Evolutionary conservation across 1,140 invertebrate genomes (phyloP).

Genomic region (Lepidotrigona ventralis): DNA sequence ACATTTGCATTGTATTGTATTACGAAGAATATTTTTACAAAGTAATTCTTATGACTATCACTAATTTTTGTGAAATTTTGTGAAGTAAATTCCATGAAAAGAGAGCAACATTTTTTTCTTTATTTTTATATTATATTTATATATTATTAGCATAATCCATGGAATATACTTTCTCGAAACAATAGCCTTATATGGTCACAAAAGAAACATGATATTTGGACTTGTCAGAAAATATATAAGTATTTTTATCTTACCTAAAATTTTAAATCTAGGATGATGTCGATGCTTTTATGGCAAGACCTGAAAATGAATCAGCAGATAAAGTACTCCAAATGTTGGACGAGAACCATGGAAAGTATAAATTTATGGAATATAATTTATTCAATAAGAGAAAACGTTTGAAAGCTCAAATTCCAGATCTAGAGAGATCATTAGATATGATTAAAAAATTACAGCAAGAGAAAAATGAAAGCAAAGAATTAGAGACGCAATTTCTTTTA

Average conservation of each 20-base stretch:
- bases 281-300: conserved; percentile 92
- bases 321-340: conserved; percentile 92
- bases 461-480: conserved; percentile 84
- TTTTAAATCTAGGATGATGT: conserved; percentile 92
- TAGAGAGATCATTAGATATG: conserved; percentile 95
- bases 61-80: not conserved
- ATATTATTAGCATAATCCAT: not conserved
- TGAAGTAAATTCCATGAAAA: not conserved
- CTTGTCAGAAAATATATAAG: not conserved
- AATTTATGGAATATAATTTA: conserved; percentile 97
- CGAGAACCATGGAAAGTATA: conserved; percentile 97
- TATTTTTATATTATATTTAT: not conserved
- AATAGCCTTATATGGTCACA: conserved; percentile 50
- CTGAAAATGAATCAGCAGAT: conserved; percentile 91
- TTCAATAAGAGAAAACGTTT: conserved; percentile 90
- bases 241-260: not conserved
- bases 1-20: not conserved
- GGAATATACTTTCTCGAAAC: not conserved
- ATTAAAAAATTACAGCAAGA: conserved; percentile 92
- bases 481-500: conserved; percentile 95
- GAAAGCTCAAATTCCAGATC: conserved; percentile 94
- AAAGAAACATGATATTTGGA: conserved; percentile 5
- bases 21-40: conserved; percentile 22
- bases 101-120: too few species aligned
- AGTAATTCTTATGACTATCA: conserved; percentile 22